Evolutionary conservation across 2,888 invertebrate genomes (phyloP), one percentile per base, ranked within the genome.

Genomic region (Drosophila borborema): DNA sequence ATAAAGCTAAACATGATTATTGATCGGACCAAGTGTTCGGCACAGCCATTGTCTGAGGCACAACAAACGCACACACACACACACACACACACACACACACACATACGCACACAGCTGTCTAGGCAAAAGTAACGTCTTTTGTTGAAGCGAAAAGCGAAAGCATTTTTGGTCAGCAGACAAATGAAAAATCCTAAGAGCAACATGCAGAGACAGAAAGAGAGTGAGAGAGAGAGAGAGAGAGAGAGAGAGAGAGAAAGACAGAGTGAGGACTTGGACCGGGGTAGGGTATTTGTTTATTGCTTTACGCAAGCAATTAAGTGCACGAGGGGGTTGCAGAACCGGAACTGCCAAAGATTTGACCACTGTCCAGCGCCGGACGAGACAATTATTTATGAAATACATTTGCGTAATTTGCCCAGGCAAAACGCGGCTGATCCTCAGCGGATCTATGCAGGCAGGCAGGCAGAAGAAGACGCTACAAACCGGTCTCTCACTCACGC

Each of bases 391-490:
- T 91, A 86, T 84, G 90, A 91, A 91, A 91, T 90, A 85, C 91
- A 89, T 91, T 91, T 91, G 85, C 90, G 91, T 91, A 91, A 91
- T 91, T 91, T 91, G 90, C 87, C 87, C 61, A 61, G 72, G 60
- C 43, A 48, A 45, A 59, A 14, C 28, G 38, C 72, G 71, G 10
- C 28, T 65, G 80, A 80, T 80, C 75, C 71, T 66, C 71, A 18
- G 34, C 67, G 56, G 67, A 80, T 80, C 77, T 76, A 67, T 63
- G 54, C 61, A 65, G 77, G 56, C 68, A 54, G 58, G 31, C 61
- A 51, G 71, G 9, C 62, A 46, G 65, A 75, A 46, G 65, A 75
- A 77, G 77, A 80, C 67, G 55, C 55, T 56, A 63, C 58, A 63
- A 65, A 78, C 78, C 81, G 72, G 78, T 31, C 20, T 28, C 10